Conservation (phyloP, 2,888 invertebrate species). For the Drosophila kokeensis region DNA sequence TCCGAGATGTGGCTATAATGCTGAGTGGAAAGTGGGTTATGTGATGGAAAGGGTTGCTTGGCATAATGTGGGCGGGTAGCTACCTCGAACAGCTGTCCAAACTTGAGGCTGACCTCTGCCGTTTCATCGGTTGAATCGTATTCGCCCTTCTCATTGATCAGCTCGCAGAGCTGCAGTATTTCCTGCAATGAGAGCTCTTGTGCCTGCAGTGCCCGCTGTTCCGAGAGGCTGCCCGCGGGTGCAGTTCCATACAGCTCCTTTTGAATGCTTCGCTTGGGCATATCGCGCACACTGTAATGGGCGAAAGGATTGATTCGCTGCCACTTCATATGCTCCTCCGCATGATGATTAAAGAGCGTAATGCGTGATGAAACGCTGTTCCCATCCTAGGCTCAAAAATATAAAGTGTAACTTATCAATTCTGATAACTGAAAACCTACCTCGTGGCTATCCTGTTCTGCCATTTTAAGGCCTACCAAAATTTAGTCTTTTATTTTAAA, state of each 20-base stretch:
- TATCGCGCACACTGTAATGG: conserved; percentile 58
- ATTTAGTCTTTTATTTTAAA: background rate
- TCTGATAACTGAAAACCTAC: conserved; percentile 1
- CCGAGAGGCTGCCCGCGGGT: conserved; percentile 65
- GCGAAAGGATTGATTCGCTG: conserved; percentile 67
- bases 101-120: conserved; percentile 27
- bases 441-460: conserved; percentile 13
- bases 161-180: conserved; percentile 60
- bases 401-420: background rate
- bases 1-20: conserved; percentile 95
- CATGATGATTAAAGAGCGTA: conserved; percentile 58
- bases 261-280: conserved; percentile 46
- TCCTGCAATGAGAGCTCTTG: conserved; percentile 55
- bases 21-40: conserved; percentile 84
- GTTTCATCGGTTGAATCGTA: background rate
- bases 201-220: conserved; percentile 57
- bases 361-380: conserved; percentile 64
- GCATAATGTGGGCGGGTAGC: background rate
- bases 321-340: conserved; percentile 57
- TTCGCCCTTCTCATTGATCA: conserved; percentile 35
- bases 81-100: conserved; percentile 68
- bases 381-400: conserved; percentile 15
- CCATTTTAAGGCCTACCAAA: conserved; percentile 25
- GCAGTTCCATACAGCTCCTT: conserved; percentile 61
- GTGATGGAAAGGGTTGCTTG: background rate